phyloP scores from a whole-genome alignment of 2,797 vertebrate genomes.

The Channallabes apus region DNA sequence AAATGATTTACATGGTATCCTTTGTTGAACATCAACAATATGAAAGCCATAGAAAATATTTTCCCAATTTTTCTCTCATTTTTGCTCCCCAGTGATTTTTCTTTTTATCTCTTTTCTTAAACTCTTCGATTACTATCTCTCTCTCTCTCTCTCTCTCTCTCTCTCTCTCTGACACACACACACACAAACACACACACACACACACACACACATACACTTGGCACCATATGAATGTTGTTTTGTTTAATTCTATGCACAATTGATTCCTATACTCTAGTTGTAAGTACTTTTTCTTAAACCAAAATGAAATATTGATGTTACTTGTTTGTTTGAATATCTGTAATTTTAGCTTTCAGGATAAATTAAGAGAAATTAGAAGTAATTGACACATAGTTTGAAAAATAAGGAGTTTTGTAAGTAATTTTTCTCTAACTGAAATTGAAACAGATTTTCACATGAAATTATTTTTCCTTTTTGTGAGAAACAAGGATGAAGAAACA shows the following conservation, averaged over 20 bases:
- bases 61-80: not conserved
- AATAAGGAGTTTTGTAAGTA: not conserved
- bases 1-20: conserved; percentile 34
- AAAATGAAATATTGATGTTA: conserved; percentile 40
- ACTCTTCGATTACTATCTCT: conserved; percentile 5
- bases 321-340: not conserved
- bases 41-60: conserved; percentile 30
- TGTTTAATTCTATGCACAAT: conserved; percentile 5
- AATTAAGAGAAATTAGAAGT: conserved; percentile 7
- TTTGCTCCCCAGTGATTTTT: conserved; percentile 2
- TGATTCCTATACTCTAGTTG: conserved; percentile 20
- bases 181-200: not conserved
- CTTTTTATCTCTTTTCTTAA: conserved; percentile 10
- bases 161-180: not conserved
- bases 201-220: not conserved
- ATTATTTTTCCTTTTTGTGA: not conserved
- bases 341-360: conserved; percentile 19
- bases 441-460: conserved; percentile 17
- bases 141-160: conserved; percentile 6
- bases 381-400: conserved; percentile 18
- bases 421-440: not conserved
- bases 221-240: not conserved
- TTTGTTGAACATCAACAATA: conserved; percentile 36
- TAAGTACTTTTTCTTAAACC: conserved; percentile 8
- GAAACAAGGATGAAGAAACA: not conserved